Percentiles rank a stretch among this genome's conserved stretches.
Evolutionary conservation across 2,797 vertebrate genomes (phyloP).

Genomic region (Protosalanx chinensis): DNA sequence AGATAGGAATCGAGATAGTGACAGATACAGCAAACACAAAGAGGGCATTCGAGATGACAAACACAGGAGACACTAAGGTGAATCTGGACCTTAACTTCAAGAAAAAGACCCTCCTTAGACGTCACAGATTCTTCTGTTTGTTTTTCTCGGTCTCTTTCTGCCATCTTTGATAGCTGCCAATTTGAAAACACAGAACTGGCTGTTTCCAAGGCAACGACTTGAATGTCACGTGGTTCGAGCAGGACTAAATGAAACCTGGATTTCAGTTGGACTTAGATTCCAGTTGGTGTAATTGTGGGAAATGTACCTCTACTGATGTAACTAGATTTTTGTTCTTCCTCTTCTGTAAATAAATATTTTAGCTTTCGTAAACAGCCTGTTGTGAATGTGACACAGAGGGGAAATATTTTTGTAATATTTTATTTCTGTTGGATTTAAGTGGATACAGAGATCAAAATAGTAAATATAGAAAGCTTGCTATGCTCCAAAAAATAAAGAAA

Average conservation of each 20-base stretch:
- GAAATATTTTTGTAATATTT: conserved; percentile 41
- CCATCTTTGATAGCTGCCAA: neutral
- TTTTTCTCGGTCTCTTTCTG: neutral
- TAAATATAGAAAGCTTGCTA: conserved; percentile 26
- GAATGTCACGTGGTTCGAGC: neutral
- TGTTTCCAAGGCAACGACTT: conserved; percentile 3
- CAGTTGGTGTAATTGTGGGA: neutral
- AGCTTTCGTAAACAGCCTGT: conserved; percentile 32
- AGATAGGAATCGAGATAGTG: neutral
- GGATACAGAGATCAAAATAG: conserved; percentile 43
- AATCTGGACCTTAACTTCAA: neutral
- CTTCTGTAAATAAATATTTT: conserved; percentile 21
- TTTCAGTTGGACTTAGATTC: neutral
- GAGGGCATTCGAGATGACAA: conserved; percentile 30
- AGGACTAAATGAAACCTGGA: neutral
- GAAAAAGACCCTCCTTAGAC: neutral
- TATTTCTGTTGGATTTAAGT: conserved; percentile 32
- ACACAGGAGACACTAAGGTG: conserved; percentile 37
- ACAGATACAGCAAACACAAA: conserved; percentile 30
- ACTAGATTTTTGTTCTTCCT: neutral
- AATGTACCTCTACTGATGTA: neutral
- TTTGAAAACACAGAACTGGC: neutral
- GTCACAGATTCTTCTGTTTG: neutral
- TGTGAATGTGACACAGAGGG: conserved; percentile 15
- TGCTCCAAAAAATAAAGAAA: conserved; percentile 23